Evolutionary conservation across 2,113 vertebrate genomes (phyloP).

Genomic region (Scartelaos histophorus): DNA sequence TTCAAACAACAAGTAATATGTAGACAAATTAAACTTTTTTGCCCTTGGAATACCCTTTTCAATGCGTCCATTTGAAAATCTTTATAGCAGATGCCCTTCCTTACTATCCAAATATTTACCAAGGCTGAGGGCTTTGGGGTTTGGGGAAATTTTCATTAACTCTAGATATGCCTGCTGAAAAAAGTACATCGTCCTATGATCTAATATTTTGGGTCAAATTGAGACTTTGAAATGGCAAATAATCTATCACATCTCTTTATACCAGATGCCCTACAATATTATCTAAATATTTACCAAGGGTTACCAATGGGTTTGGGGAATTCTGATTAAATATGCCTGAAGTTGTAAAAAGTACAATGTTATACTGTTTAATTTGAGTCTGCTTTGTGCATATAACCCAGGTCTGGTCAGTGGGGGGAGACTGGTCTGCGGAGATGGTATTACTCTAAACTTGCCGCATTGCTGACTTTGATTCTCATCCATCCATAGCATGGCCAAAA

Average conservation of each 20-base stretch:
- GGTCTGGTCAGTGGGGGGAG: constrained; percentile 70
- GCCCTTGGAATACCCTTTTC: too few relatives aligned
- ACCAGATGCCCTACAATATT: not conserved
- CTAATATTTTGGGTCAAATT: not conserved
- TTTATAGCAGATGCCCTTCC: not conserved
- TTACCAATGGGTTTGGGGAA: not conserved
- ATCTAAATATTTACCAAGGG: not conserved
- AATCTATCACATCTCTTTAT: not conserved
- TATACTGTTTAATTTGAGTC: not conserved
- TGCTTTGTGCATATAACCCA: constrained; percentile 81
- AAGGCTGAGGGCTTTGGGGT: not conserved
- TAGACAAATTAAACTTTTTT: not conserved
- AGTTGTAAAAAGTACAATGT: not conserved
- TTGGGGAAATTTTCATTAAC: too few relatives aligned
- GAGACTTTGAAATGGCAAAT: too few relatives aligned
- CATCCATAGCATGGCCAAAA: constrained; percentile 97
- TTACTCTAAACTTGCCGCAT: constrained; percentile 93
- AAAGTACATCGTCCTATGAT: not conserved
- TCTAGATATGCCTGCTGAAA: not conserved
- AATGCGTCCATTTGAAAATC: not conserved
- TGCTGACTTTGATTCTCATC: constrained; percentile 98
- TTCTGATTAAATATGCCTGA: not conserved
- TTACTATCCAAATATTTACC: not conserved
- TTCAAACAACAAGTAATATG: too few relatives aligned
- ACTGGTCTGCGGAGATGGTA: constrained; percentile 76